Percentiles rank a stretch among this genome's conserved stretches.
These are phyloP conservation scores for Amphilophus citrinellus DNA, from an alignment of 2,113 vertebrate species.

Conservation along the genomic window DNA sequence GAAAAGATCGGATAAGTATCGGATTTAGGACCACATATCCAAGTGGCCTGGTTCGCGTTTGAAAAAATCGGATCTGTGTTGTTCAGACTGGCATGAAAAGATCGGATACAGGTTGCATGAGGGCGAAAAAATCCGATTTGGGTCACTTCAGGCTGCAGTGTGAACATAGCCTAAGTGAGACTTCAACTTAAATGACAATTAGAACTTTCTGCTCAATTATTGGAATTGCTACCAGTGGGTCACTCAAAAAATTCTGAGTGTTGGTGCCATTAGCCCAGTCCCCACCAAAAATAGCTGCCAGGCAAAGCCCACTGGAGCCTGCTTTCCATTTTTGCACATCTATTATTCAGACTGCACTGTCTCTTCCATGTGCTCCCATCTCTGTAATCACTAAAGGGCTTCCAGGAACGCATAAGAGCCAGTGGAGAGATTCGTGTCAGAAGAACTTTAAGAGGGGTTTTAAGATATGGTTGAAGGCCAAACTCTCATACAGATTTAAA, in stretches of 20 bases:
- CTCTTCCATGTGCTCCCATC: conserved; percentile 22
- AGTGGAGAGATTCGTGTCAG: conserved; percentile 6
- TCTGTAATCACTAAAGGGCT: conserved; percentile 33
- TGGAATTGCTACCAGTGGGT: background rate
- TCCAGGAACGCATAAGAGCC: conserved; percentile 16
- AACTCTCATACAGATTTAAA: background rate
- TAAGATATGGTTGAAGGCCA: background rate
- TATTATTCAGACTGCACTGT: conserved; percentile 67
- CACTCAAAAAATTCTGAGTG: background rate
- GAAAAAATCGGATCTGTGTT: too few species aligned
- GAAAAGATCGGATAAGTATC: too few species aligned
- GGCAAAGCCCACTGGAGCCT: conserved; percentile 42
- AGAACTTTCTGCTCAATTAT: background rate
- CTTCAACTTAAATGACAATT: background rate
- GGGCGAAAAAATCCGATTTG: too few species aligned
- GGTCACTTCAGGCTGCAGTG: too few species aligned
- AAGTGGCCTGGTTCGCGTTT: too few species aligned
- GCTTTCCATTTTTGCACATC: conserved; percentile 65
- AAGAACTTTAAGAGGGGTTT: background rate
- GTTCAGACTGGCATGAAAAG: too few species aligned
- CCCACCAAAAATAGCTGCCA: conserved; percentile 37
- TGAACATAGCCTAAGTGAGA: background rate
- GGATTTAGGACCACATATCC: too few species aligned
- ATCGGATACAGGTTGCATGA: too few species aligned
- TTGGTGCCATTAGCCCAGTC: background rate